These are phyloP conservation scores for Polydrusus tereticollis DNA, from an alignment of 2,888 invertebrate species.

Conservation along the genomic window DNA sequence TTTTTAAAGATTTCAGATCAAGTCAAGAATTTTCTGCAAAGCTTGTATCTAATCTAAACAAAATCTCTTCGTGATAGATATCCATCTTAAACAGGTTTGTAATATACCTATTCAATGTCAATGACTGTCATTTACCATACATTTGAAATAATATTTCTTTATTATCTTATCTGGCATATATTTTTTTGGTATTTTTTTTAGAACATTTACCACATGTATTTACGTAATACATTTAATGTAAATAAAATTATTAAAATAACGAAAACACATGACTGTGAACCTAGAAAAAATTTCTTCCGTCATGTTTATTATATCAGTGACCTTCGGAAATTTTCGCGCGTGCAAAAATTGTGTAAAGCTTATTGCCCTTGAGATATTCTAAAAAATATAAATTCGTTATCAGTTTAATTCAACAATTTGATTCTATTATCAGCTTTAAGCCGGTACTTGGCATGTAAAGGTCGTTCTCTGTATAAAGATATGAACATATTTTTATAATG, in stretches of 20 bases:
- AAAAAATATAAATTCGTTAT: background rate
- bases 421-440: background rate
- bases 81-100: too few species aligned
- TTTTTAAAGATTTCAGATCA: too few species aligned
- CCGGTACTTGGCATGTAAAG: slow-evolving; percentile 3
- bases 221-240: background rate
- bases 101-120: too few species aligned
- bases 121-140: too few species aligned
- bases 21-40: too few species aligned
- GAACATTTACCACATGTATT: background rate
- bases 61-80: too few species aligned
- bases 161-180: too few species aligned
- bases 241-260: background rate
- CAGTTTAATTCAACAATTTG: slow-evolving; percentile 1
- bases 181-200: background rate
- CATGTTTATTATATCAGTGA: background rate
- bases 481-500: background rate
- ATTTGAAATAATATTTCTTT: too few species aligned
- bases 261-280: background rate
- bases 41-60: too few species aligned
- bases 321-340: slow-evolving; percentile 1
- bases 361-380: slow-evolving; percentile 3
- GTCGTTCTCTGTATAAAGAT: background rate
- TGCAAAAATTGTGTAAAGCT: slow-evolving; percentile 5
- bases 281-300: background rate